Evolutionary conservation across 1,140 invertebrate species (phyloP), one percentile per base, ranked within the genome.

Genomic region (Gonatopus flavifemur): DNA sequence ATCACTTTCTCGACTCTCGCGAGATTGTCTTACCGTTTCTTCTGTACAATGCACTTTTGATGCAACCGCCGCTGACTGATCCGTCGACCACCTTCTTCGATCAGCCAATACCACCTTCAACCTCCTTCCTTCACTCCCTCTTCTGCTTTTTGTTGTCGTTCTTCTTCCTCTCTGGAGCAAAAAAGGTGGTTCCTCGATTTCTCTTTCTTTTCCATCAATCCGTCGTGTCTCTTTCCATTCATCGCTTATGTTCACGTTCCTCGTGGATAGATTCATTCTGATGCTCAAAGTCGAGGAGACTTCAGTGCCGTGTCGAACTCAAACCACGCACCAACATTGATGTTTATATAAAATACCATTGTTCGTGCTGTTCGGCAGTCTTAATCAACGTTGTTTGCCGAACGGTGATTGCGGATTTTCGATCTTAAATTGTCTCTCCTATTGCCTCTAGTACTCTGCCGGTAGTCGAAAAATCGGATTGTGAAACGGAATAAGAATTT

Each of bases 1-100:
- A 28, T 28, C 25, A 12, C 6, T 6, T 12, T 6, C 6, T n/a
- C n/a, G 4, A 51, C 56, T 60, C 59, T 60, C 58, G 46, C 56
- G 57, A 32, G 15, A 20, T 55, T 24, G 33, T 40, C 59, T 51
- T 39, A 39, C 39, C 12, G n/a, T n/a, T n/a, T 19, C n/a, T 20
- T 16, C 38, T 38, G 30, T 16, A 38, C 28, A 18, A 20, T 22
- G 10, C 18, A 28, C 20, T 32, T 18, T 15, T 10, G 30, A 4
- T n/a, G 37, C 15, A 18, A 43, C 16, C 12, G 38, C 20, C 25
- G 39, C 20, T 21, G 47, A 25, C 28, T 37, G 31, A n/a, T 16
- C 19, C 31, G 19, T 21, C 20, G 18, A 16, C 16, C 19, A 21
- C 35, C 13, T 41, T 31, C 28, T 19, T 22, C 20, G 28, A 40